A percentile compares a stretch with the other conserved stretches of the same genome.
Conservation (phyloP, 92 coral and sea anemone species). For the Paragorgia papillata region DNA sequence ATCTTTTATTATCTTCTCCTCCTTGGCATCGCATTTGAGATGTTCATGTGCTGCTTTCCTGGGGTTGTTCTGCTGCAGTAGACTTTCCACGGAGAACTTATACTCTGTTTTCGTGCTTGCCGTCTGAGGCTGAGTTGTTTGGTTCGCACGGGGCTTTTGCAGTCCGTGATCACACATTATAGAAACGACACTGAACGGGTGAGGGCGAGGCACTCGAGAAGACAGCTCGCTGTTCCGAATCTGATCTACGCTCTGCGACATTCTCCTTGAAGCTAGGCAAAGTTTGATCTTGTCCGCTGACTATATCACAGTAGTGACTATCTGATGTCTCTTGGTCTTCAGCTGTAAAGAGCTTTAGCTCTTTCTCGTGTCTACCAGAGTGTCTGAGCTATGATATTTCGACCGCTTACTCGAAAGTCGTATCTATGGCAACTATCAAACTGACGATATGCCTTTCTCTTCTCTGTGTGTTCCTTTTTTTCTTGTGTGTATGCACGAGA, state of each 20-base stretch:
- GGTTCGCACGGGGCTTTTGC: constrained; percentile 6
- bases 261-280: neutral
- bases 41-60: constrained; percentile 49
- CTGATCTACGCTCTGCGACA: constrained; percentile 16
- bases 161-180: constrained; percentile 78
- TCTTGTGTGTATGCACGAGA: no score
- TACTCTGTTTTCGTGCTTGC: constrained; percentile 59
- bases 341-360: no score
- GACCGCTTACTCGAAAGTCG: no score
- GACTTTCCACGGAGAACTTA: constrained; percentile 94
- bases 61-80: constrained; percentile 79
- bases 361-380: no score
- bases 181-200: constrained; percentile 94
- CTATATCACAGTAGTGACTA: no score
- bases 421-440: no score
- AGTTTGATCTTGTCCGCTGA: constrained; percentile 32
- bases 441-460: no score
- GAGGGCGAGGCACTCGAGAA: constrained; percentile 27
- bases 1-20: constrained; percentile 21
- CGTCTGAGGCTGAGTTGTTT: constrained; percentile 58
- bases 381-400: no score
- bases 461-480: no score
- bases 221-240: constrained; percentile 28
- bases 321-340: no score
- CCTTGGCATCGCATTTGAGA: neutral